Evolutionary conservation across 2,113 vertebrate species (phyloP).

Genomic region (Budorcas taxicolor): DNA sequence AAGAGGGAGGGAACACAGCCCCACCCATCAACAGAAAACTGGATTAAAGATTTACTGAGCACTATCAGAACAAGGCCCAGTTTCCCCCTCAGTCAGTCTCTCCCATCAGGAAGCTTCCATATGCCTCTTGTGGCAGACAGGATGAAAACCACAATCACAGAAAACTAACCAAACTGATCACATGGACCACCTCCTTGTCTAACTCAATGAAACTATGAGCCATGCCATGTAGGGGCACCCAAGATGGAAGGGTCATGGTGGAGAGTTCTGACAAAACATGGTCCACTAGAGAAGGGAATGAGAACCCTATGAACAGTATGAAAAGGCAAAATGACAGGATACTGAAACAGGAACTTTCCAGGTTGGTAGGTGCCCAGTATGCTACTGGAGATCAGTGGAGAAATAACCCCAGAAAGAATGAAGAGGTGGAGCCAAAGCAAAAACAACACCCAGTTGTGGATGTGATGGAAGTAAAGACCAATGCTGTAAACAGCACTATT

Average conservation of each 20-base stretch:
- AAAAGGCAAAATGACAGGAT: background rate
- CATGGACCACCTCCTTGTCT: background rate
- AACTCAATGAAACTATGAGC: background rate
- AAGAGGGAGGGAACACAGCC: background rate
- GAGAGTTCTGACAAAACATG: background rate
- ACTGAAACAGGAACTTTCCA: background rate
- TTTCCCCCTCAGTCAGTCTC: background rate
- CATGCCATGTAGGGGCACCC: background rate
- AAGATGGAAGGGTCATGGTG: background rate
- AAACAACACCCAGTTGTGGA: background rate
- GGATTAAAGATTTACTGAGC: background rate
- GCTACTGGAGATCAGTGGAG: background rate
- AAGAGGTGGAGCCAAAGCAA: background rate
- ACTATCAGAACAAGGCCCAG: background rate
- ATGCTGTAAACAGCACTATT: background rate
- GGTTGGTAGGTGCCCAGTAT: background rate
- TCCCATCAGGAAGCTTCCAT: background rate
- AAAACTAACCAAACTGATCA: background rate
- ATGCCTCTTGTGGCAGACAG: background rate
- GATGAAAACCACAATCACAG: background rate
- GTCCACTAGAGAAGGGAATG: background rate
- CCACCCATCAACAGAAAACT: background rate
- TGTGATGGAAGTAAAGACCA: background rate
- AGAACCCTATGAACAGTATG: background rate
- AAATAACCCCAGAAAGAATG: background rate